These are phyloP conservation scores for Heliconius sara DNA, from an alignment of 2,888 invertebrate species.

Conservation along the genomic window DNA sequence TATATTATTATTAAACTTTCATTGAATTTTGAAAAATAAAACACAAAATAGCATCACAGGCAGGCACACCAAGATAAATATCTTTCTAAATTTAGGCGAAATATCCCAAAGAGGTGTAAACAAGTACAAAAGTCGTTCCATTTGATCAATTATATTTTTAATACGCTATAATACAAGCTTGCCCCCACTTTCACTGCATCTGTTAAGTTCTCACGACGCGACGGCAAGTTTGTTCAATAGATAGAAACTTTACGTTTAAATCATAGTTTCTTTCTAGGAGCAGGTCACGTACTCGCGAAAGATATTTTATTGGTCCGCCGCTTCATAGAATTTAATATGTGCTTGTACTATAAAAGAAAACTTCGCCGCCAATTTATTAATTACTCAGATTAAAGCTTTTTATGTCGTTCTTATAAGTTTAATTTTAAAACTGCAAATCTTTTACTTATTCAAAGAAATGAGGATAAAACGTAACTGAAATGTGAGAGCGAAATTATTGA, in stretches of 20 bases:
- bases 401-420: neutral
- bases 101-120: neutral
- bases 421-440: neutral
- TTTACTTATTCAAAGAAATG: neutral
- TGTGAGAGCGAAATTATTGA: neutral
- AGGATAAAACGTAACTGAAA: neutral
- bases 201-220: slow-evolving; percentile 52
- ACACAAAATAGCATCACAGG: too few relatives aligned
- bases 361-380: slow-evolving; percentile 18
- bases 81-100: neutral
- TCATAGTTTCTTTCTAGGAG: slow-evolving; percentile 63
- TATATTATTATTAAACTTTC: too few relatives aligned
- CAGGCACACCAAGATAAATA: neutral
- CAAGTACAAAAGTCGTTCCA: neutral
- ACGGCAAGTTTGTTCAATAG: slow-evolving; percentile 58
- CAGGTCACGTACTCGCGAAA: slow-evolving; percentile 48
- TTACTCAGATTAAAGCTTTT: slow-evolving; percentile 16
- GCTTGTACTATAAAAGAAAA: slow-evolving; percentile 27
- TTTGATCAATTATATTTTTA: slow-evolving; percentile 16
- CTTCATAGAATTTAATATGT: slow-evolving; percentile 41
- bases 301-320: slow-evolving; percentile 39
- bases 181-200: slow-evolving; percentile 34
- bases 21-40: too few relatives aligned
- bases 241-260: slow-evolving; percentile 69
- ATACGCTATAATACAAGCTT: slow-evolving; percentile 14